Percentiles rank a stretch among this genome's conserved stretches.
Conservation (phyloP, 2,797 vertebrate genomes). For the Cyprinella venusta region DNA sequence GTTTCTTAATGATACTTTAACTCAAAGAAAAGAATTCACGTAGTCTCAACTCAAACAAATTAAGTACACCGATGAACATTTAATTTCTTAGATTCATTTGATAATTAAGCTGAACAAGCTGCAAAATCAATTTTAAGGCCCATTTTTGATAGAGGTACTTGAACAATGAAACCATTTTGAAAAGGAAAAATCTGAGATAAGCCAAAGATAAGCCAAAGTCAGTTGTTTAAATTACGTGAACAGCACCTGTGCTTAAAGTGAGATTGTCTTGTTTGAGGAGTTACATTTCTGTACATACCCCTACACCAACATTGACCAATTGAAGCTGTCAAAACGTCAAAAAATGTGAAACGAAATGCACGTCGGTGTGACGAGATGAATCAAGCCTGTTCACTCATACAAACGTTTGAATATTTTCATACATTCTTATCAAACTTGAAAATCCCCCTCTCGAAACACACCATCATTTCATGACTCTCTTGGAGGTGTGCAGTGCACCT, state of each 20-base stretch:
- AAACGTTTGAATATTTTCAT: slow-evolving; percentile 23
- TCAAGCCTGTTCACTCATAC: slow-evolving; percentile 2
- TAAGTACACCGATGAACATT: not conserved
- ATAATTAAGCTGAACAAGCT: not conserved
- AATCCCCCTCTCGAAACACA: slow-evolving; percentile 19
- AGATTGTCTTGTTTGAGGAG: not conserved
- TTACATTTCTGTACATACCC: not conserved
- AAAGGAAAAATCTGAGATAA: not conserved
- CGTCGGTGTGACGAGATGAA: not conserved
- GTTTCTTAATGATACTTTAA: not conserved
- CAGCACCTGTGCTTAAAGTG: no score
- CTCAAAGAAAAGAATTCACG: not conserved
- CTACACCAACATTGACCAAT: not conserved
- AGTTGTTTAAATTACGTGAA: not conserved
- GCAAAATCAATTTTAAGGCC: not conserved
- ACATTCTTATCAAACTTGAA: slow-evolving; percentile 7
- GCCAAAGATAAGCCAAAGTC: not conserved
- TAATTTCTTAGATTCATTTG: not conserved
- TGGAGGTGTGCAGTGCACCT: slow-evolving; percentile 36
- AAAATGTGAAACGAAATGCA: not conserved
- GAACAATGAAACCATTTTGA: not conserved
- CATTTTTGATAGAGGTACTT: not conserved
- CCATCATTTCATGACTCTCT: slow-evolving; percentile 6
- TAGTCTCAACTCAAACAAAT: not conserved
- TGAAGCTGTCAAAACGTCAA: not conserved